Percentiles rank a stretch among this genome's conserved stretches.
Evolutionary conservation across 1,140 invertebrate genomes (phyloP).

Genomic region (Protaetia brevitarsis): DNA sequence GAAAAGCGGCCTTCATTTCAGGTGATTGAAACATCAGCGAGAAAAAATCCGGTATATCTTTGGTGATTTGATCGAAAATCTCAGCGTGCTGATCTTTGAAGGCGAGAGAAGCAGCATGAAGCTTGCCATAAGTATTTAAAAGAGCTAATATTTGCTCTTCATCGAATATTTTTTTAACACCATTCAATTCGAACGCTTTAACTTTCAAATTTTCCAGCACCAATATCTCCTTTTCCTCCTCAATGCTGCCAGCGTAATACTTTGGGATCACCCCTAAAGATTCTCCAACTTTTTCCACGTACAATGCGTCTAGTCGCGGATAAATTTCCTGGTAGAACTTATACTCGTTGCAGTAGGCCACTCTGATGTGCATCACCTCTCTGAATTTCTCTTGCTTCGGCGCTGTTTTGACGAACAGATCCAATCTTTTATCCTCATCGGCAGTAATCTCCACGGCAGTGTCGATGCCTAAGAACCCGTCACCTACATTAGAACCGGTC

Average conservation of each 20-base stretch:
- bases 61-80: constrained; percentile 37
- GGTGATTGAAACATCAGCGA: constrained; percentile 22
- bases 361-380: neutral
- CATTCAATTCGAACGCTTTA: constrained; percentile 48
- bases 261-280: constrained; percentile 38
- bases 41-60: constrained; percentile 37
- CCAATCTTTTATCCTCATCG: neutral
- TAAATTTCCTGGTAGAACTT: neutral
- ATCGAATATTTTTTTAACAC: constrained; percentile 50
- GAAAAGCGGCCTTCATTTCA: constrained; percentile 13
- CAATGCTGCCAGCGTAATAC: constrained; percentile 44
- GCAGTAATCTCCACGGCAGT: neutral
- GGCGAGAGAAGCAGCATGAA: constrained; percentile 54
- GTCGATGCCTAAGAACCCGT: neutral
- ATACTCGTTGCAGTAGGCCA: neutral
- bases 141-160: constrained; percentile 48
- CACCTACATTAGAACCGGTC: neutral
- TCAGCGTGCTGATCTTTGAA: constrained; percentile 48
- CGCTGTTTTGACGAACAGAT: neutral
- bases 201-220: constrained; percentile 55
- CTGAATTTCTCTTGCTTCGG: neutral
- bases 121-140: constrained; percentile 52
- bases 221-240: constrained; percentile 50
- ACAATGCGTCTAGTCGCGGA: neutral
- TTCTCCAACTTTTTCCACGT: constrained; percentile 1